A percentile compares a stretch with the other conserved stretches of the same genome.
These are phyloP conservation scores for Saguinus midas DNA, from an alignment of 2,113 vertebrate genomes.

Conservation along the genomic window DNA sequence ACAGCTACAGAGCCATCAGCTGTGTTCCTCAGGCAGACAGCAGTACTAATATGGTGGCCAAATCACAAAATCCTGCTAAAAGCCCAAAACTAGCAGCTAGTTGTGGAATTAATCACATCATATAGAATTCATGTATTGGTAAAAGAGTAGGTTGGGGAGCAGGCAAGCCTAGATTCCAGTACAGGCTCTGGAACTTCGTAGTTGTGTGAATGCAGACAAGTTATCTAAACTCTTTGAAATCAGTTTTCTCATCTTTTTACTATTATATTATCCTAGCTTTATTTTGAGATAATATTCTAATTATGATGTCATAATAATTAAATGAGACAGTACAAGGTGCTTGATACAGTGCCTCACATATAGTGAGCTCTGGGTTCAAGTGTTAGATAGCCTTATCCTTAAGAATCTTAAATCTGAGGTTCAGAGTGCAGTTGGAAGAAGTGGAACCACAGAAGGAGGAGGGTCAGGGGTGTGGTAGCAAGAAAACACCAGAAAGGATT, in stretches of 20 bases:
- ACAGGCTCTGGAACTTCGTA: background rate
- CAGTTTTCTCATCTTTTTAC: background rate
- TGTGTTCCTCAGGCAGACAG: background rate
- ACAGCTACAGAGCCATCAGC: background rate
- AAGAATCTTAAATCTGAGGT: background rate
- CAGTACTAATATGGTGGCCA: background rate
- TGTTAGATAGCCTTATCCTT: background rate
- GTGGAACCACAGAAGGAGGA: background rate
- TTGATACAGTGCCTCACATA: background rate
- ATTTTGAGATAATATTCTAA: background rate
- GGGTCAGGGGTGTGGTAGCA: background rate
- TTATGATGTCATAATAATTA: background rate
- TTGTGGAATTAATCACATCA: background rate
- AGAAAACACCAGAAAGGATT: background rate
- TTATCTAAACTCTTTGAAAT: background rate
- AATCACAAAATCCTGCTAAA: background rate
- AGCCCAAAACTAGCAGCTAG: background rate
- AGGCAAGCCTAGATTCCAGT: background rate
- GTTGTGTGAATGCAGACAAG: background rate
- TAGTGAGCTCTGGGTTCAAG: background rate
- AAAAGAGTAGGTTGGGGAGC: background rate
- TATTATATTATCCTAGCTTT: background rate
- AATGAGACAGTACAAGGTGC: background rate
- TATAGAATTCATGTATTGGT: background rate
- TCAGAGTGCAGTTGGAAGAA: background rate